These are phyloP conservation scores for Schizopygopsis pylzovi DNA, from an alignment of 2,797 vertebrate species.

Conservation along the genomic window DNA sequence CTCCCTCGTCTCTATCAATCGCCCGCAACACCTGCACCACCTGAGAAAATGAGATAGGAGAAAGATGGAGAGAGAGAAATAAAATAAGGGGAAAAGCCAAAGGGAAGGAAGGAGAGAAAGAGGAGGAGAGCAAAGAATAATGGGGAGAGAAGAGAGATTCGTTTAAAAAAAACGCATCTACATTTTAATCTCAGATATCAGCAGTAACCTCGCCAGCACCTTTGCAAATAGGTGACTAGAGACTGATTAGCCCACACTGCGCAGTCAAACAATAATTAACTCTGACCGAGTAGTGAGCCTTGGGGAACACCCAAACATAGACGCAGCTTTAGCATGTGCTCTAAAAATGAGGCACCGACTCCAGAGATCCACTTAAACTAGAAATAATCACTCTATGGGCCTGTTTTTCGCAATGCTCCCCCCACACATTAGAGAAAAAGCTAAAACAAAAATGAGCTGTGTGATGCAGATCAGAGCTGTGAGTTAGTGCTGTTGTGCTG, in stretches of 20 bases:
- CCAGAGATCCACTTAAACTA: slow-evolving; percentile 54
- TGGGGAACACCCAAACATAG: slow-evolving; percentile 60
- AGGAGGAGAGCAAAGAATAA: not conserved
- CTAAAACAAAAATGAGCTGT: slow-evolving; percentile 42
- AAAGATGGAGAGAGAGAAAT: slow-evolving; percentile 44
- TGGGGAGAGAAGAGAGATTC: slow-evolving; percentile 8
- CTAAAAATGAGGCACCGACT: slow-evolving; percentile 56
- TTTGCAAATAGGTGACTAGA: slow-evolving; percentile 49
- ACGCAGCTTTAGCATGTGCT: slow-evolving; percentile 66
- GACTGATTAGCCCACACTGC: slow-evolving; percentile 33
- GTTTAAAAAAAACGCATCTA: slow-evolving; percentile 22
- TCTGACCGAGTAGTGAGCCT: slow-evolving; percentile 44
- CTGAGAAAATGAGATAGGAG: slow-evolving; percentile 76
- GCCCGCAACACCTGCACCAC: slow-evolving; percentile 89
- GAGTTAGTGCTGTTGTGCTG: slow-evolving; percentile 5
- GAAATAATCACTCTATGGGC: slow-evolving; percentile 62
- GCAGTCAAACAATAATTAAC: slow-evolving; percentile 57
- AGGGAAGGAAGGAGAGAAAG: slow-evolving; percentile 20
- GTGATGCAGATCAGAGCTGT: slow-evolving; percentile 33
- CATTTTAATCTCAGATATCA: slow-evolving; percentile 49
- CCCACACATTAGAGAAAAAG: slow-evolving; percentile 18
- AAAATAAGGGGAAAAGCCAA: slow-evolving; percentile 34
- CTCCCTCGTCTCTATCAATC: slow-evolving; percentile 88
- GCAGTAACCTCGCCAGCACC: slow-evolving; percentile 45
- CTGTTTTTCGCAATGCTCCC: slow-evolving; percentile 25